These are phyloP conservation scores for Styela clava DNA, from an alignment of 23 tunicate genomes.

Conservation along the genomic window DNA sequence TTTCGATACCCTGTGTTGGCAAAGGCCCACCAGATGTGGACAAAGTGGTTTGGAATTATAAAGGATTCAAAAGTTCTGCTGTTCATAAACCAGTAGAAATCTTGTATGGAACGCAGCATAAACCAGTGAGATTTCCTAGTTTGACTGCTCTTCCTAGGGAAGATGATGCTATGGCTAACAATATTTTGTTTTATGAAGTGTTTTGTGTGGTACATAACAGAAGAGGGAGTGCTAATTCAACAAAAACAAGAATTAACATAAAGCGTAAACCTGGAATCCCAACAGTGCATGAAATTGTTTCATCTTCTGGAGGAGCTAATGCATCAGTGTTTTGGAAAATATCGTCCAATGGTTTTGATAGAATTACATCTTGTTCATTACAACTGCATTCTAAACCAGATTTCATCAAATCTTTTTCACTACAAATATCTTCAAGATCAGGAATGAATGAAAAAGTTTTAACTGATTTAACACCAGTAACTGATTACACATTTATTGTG, in stretches of 20 bases:
- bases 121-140: neutral
- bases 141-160: constrained; percentile 8
- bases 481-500: neutral
- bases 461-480: neutral
- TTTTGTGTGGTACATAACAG: constrained; percentile 5
- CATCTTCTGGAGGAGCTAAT: neutral
- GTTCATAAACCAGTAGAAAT: neutral
- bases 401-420: neutral
- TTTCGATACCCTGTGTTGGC: constrained; percentile 18
- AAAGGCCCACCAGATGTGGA: constrained; percentile 25
- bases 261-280: constrained; percentile 17
- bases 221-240: neutral
- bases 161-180: constrained; percentile 4
- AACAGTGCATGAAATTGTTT: neutral
- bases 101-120: neutral
- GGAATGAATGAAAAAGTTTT: neutral
- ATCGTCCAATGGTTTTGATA: constrained; percentile 3
- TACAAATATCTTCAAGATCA: neutral
- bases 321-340: neutral
- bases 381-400: neutral
- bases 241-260: constrained; percentile 2
- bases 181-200: constrained; percentile 15
- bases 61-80: neutral
- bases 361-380: neutral
- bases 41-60: constrained; percentile 11